These are phyloP conservation scores for Dynastes hyllus DNA, from an alignment of 2,888 invertebrate genomes.

Conservation along the genomic window DNA sequence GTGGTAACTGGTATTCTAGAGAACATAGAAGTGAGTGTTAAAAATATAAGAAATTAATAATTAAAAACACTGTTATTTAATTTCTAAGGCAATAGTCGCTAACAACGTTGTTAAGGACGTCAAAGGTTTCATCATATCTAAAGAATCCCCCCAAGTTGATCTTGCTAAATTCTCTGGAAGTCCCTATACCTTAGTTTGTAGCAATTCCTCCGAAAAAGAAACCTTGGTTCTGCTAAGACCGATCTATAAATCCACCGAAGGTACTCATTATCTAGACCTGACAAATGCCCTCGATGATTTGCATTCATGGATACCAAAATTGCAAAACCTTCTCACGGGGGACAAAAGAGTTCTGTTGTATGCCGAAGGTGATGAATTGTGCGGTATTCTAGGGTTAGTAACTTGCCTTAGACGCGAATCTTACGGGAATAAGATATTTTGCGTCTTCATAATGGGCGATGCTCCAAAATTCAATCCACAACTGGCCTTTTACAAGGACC, in stretches of 20 bases:
- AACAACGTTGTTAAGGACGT: slow-evolving; percentile 2
- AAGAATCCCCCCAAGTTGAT: not conserved
- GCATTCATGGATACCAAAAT: slow-evolving; percentile 23
- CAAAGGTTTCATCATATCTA: not conserved
- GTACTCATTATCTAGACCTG: not conserved
- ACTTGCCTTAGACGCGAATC: slow-evolving; percentile 87
- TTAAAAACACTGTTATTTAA: too few relatives aligned
- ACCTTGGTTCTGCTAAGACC: too few relatives aligned
- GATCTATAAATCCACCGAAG: too few relatives aligned
- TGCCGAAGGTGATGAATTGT: slow-evolving; percentile 74
- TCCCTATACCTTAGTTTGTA: slow-evolving; percentile 9
- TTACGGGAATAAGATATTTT: slow-evolving; percentile 56
- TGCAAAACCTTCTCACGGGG: slow-evolving; percentile 32
- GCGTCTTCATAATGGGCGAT: slow-evolving; percentile 70
- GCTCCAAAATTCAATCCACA: slow-evolving; percentile 80
- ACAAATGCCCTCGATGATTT: slow-evolving; percentile 16
- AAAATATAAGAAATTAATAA: slow-evolving; percentile 12
- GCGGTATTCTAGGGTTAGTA: slow-evolving; percentile 87
- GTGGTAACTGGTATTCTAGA: slow-evolving; percentile 54
- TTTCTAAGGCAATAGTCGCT: not conserved
- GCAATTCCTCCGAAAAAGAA: too few relatives aligned
- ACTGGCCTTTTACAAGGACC: slow-evolving; percentile 78
- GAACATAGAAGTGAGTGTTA: not conserved
- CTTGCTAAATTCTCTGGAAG: slow-evolving; percentile 26
- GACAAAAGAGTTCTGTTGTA: slow-evolving; percentile 72